These are phyloP conservation scores for Plecotus auritus DNA, from an alignment of 2,113 vertebrate species.

Conservation along the genomic window DNA sequence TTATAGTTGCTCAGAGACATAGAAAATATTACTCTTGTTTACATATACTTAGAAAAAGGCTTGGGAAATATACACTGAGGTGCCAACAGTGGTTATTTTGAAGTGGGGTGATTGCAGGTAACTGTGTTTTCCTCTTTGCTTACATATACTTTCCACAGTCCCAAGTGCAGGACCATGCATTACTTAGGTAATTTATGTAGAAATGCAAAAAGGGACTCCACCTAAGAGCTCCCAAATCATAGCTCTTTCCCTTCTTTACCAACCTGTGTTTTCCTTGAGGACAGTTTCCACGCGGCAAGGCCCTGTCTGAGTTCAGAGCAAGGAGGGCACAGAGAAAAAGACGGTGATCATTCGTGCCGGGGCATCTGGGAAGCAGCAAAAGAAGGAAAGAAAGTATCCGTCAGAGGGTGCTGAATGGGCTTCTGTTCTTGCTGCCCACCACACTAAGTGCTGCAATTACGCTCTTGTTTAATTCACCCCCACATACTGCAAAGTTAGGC, in stretches of 20 bases:
- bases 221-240: not conserved
- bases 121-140: not conserved
- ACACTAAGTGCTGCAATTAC: not conserved
- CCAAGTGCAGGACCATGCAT: not conserved
- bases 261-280: not conserved
- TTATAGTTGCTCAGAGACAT: constrained; percentile 1
- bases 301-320: not conserved
- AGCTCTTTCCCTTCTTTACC: not conserved
- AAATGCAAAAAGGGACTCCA: not conserved
- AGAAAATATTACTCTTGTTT: constrained; percentile 29
- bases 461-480: not conserved
- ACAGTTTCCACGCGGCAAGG: not conserved
- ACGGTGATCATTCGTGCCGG: not conserved
- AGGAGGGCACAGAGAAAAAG: not conserved
- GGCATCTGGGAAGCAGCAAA: not conserved
- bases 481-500: not conserved
- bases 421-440: not conserved
- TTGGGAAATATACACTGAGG: not conserved
- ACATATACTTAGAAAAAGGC: constrained; percentile 15
- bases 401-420: not conserved
- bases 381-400: not conserved
- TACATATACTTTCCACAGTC: not conserved
- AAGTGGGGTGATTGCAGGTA: not conserved
- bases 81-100: constrained; percentile 16
- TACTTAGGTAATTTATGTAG: not conserved